These are phyloP conservation scores for Callaeas wilsoni DNA, from an alignment of 2,113 vertebrate species.

Conservation along the genomic window DNA sequence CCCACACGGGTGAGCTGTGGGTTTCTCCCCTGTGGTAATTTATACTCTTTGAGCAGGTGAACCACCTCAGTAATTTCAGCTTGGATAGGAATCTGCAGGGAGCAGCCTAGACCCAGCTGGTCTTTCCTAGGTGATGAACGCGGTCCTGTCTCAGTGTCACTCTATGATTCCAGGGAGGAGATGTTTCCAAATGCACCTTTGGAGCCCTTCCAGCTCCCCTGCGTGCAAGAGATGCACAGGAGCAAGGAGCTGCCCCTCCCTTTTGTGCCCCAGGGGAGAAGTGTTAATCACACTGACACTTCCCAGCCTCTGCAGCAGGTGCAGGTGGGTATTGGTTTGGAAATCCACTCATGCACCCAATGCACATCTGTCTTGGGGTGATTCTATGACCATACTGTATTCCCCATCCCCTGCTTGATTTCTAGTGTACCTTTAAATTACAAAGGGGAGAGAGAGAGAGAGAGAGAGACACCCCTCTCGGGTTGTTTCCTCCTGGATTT, in stretches of 20 bases:
- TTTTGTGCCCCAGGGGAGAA: neutral
- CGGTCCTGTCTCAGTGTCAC: neutral
- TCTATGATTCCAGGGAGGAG: fast-evolving
- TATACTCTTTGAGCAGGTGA: neutral
- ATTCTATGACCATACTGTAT: too few relatives aligned
- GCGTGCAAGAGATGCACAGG: neutral
- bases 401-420: too few relatives aligned
- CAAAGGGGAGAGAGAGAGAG: too few relatives aligned
- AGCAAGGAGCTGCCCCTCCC: neutral
- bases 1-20: neutral
- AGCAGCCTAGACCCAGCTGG: neutral
- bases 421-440: too few relatives aligned
- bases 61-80: neutral
- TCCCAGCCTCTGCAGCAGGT: neutral
- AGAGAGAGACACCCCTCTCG: too few relatives aligned
- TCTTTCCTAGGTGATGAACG: neutral
- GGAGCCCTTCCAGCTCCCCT: neutral
- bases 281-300: fast-evolving
- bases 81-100: neutral
- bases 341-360: neutral
- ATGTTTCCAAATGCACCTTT: neutral
- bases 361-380: too few relatives aligned
- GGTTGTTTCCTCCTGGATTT: too few relatives aligned
- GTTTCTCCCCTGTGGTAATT: neutral
- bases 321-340: neutral